A percentile compares a stretch with the other conserved stretches of the same genome.
Conservation (phyloP, 2,888 invertebrate genomes). For the Artemia sp. region DNA sequence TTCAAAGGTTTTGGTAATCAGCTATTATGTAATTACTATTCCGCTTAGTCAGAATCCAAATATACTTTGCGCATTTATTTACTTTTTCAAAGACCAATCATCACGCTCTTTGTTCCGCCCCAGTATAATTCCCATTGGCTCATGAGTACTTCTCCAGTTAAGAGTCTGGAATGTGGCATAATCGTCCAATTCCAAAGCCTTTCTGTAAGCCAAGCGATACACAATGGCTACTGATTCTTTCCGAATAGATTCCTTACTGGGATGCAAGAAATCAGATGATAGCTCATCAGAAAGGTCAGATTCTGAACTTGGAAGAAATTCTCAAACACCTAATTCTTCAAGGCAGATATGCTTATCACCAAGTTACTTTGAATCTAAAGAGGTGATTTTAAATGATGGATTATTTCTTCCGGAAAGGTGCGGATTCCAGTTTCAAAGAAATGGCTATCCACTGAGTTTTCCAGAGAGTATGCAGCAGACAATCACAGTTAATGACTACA, state of each 20-base stretch:
- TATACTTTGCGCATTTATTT: conserved; percentile 14
- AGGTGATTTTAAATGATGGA: neutral
- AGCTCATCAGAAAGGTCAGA: neutral
- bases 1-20: no score
- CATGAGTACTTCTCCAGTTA: conserved; percentile 2
- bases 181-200: conserved; percentile 4
- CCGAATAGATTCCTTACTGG: conserved; percentile 8
- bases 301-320: conserved; percentile 8
- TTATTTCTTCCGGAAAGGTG: neutral
- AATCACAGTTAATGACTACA: neutral
- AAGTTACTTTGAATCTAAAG: neutral
- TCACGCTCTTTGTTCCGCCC: neutral
- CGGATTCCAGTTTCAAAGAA: neutral
- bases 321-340: neutral
- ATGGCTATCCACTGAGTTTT: neutral
- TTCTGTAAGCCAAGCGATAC: neutral
- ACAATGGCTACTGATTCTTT: conserved; percentile 10
- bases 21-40: neutral
- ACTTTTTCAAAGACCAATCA: conserved; percentile 10
- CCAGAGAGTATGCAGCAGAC: neutral
- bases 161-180: conserved; percentile 7
- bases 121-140: neutral
- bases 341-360: neutral
- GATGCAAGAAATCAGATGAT: neutral
- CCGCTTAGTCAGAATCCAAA: neutral